phyloP scores from a whole-genome alignment of 2,113 vertebrate genomes.

The Notarius quadriscutis region DNA sequence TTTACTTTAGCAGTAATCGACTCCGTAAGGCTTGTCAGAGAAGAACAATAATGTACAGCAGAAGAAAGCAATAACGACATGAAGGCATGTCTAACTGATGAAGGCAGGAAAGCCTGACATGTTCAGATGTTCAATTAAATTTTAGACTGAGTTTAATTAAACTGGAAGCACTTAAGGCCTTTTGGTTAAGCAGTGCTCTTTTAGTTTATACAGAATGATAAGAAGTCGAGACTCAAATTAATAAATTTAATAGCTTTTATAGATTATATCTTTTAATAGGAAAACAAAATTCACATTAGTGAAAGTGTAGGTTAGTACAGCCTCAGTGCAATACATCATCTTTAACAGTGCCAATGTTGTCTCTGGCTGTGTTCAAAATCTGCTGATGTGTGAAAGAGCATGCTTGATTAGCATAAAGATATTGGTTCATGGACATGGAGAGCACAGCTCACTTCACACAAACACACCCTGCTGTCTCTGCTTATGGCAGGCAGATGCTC shows the following conservation, averaged over 20 bases:
- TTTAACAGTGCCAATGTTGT: conserved; percentile 25
- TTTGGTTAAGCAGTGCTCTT: conserved; percentile 12
- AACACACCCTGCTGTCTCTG: conserved; percentile 33
- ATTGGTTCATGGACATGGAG: conserved; percentile 52
- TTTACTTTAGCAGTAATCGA: conserved; percentile 32
- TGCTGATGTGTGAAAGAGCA: conserved; percentile 57
- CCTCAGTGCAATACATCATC: conserved; percentile 9
- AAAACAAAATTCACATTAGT: conserved; percentile 15
- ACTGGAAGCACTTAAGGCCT: conserved; percentile 5
- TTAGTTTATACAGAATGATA: conserved; percentile 26
- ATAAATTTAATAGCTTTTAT: conserved; percentile 5
- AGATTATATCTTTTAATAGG: background rate
- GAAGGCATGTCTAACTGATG: background rate
- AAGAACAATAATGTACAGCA: conserved; percentile 20
- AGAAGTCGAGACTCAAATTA: conserved; percentile 16
- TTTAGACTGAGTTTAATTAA: conserved; percentile 45
- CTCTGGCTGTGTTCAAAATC: conserved; percentile 38
- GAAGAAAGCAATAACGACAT: conserved; percentile 11
- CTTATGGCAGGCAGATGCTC: conserved; percentile 34
- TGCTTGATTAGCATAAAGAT: conserved; percentile 59
- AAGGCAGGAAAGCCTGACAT: conserved; percentile 1
- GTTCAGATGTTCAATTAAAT: conserved; percentile 38
- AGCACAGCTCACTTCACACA: conserved; percentile 43
- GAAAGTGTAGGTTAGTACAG: conserved; percentile 8
- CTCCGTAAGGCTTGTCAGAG: conserved; percentile 9